These are phyloP conservation scores for Rutpela maculata DNA, from an alignment of 2,888 invertebrate species.

Conservation along the genomic window DNA sequence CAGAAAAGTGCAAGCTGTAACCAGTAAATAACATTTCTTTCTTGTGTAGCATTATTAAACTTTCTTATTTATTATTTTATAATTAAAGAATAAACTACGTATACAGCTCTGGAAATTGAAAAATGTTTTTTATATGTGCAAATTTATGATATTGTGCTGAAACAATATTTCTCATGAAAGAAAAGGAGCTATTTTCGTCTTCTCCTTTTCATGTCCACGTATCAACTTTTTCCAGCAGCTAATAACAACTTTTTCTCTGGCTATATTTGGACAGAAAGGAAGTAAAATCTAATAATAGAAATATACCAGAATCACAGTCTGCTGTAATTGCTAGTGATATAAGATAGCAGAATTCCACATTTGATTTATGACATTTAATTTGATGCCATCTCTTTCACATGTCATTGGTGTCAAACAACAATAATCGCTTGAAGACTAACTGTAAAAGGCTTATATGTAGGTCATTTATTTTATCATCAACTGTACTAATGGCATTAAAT, in stretches of 20 bases:
- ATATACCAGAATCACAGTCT: slow-evolving; percentile 48
- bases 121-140: too few relatives aligned
- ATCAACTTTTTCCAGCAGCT: slow-evolving; percentile 3
- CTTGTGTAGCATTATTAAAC: too few relatives aligned
- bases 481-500: neutral
- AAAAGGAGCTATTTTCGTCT: neutral
- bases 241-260: slow-evolving; percentile 21
- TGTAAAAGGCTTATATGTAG: slow-evolving; percentile 17
- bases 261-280: slow-evolving; percentile 30
- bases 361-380: slow-evolving; percentile 55
- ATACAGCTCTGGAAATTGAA: too few relatives aligned
- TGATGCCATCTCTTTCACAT: slow-evolving; percentile 48
- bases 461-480: slow-evolving; percentile 26
- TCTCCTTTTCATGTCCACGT: neutral
- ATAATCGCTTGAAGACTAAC: slow-evolving; percentile 11
- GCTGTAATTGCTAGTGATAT: slow-evolving; percentile 51
- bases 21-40: too few relatives aligned
- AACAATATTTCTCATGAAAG: neutral
- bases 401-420: slow-evolving; percentile 34
- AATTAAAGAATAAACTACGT: too few relatives aligned
- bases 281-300: slow-evolving; percentile 50
- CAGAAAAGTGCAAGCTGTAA: too few relatives aligned
- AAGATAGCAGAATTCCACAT: slow-evolving; percentile 49
- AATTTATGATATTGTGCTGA: neutral
- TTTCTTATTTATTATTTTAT: too few relatives aligned